Percentiles rank a stretch among this genome's conserved stretches.
Evolutionary conservation across 2,888 invertebrate species (phyloP).

Genomic region (Teleiodes luculella): DNA sequence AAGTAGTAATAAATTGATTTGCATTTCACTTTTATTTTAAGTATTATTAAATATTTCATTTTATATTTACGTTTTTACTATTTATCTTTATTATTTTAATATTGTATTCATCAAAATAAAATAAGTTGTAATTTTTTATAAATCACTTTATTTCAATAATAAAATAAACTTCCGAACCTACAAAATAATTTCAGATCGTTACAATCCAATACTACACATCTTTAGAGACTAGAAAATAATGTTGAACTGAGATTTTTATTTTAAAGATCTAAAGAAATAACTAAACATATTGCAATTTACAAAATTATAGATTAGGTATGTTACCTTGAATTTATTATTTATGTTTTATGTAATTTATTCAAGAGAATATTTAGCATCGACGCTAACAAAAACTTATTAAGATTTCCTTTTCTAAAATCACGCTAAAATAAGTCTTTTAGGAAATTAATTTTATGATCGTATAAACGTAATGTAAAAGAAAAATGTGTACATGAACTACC

Average conservation of each 20-base stretch:
- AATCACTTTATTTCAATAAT: conserved; percentile 46
- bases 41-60: too few species aligned
- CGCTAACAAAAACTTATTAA: conserved; percentile 50
- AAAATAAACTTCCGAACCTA: conserved; percentile 64
- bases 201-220: conserved; percentile 61
- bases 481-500: too few species aligned
- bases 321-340: too few species aligned
- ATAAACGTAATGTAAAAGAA: neutral
- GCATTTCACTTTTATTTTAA: too few species aligned
- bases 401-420: neutral
- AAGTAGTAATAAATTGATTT: too few species aligned
- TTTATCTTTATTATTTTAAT: too few species aligned
- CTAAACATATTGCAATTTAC: conserved; percentile 25
- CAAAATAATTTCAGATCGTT: conserved; percentile 55
- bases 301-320: conserved; percentile 17
- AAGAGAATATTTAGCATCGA: conserved; percentile 46
- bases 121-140: too few species aligned
- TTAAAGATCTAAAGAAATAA: conserved; percentile 24
- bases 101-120: too few species aligned
- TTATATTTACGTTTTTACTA: too few species aligned
- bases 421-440: neutral
- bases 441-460: too few species aligned
- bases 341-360: neutral
- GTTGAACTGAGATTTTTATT: conserved; percentile 56
- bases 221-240: conserved; percentile 72